These are phyloP conservation scores for Mormyrus iriodes DNA, from an alignment of 2,113 vertebrate genomes.

Conservation along the genomic window DNA sequence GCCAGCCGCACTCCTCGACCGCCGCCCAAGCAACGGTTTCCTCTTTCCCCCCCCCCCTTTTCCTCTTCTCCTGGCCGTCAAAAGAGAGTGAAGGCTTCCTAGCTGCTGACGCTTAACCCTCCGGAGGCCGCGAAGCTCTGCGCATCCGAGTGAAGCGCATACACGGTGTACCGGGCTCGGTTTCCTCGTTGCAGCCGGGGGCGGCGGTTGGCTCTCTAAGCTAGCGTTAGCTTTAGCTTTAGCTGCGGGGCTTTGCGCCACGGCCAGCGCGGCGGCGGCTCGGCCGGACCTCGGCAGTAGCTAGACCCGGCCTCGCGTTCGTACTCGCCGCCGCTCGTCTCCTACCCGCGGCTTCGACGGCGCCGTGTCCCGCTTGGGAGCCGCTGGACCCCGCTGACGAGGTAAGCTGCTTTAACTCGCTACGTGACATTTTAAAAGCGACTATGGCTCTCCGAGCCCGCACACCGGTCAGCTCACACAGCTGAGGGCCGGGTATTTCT, in stretches of 20 bases:
- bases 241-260: background rate
- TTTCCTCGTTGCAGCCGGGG: constrained; percentile 4
- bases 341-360: background rate
- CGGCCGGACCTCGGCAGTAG: background rate
- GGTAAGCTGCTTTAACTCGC: background rate
- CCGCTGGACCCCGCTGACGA: background rate
- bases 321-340: background rate
- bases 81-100: background rate
- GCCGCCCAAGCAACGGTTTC: constrained; percentile 17
- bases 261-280: background rate
- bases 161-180: background rate
- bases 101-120: background rate
- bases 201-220: background rate
- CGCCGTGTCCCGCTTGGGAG: background rate
- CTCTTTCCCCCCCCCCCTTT: background rate
- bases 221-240: background rate
- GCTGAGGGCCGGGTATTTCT: background rate
- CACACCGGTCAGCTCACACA: background rate
- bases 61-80: constrained; percentile 21
- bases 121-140: background rate
- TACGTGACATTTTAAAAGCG: too few relatives aligned
- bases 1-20: constrained; percentile 13
- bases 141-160: background rate
- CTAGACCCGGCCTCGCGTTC: background rate
- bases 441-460: background rate